Percentiles rank a stretch among this genome's conserved stretches.
Conservation (phyloP, 37 sponge, comb jelly and placozoan genomes). For the Agelas oroides region DNA sequence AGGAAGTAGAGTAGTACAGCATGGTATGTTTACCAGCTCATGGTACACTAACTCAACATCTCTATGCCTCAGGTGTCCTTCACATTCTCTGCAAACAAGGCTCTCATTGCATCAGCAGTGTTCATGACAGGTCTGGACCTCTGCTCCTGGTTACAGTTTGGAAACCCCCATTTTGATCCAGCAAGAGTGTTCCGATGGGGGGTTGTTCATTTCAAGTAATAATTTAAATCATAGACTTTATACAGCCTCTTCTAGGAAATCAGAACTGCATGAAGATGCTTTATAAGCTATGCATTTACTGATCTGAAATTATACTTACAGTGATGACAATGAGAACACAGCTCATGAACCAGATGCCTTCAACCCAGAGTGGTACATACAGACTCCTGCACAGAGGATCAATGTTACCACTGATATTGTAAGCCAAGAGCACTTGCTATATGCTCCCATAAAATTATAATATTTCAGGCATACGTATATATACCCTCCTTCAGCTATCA, state of each 20-base stretch:
- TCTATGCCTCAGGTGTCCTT: slow-evolving; percentile 58
- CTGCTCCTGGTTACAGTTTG: slow-evolving; percentile 42
- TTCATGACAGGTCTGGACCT: slow-evolving; percentile 16
- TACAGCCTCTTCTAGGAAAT: no score
- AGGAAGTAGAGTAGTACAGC: no score
- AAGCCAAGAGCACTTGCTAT: no score
- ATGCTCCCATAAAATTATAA: no score
- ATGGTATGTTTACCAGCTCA: no score
- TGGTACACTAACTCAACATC: no score
- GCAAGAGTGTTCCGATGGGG: slow-evolving; percentile 29
- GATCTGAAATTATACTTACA: no score
- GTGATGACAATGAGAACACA: slow-evolving; percentile 22
- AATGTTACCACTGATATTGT: background rate
- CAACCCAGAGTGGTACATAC: slow-evolving; percentile 14
- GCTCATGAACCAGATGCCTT: slow-evolving; percentile 8
- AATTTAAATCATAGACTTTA: no score
- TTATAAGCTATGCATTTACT: no score
- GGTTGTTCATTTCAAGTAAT: slow-evolving; percentile 29
- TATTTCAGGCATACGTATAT: no score
- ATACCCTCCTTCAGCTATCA: no score
- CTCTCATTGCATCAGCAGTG: slow-evolving; percentile 44
- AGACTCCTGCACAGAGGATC: slow-evolving; percentile 29
- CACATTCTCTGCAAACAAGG: slow-evolving; percentile 19
- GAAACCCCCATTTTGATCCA: slow-evolving; percentile 17
- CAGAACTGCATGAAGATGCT: no score